Evolutionary conservation across 2,888 invertebrate genomes (phyloP).

Genomic region (Margaritifera margaritifera): DNA sequence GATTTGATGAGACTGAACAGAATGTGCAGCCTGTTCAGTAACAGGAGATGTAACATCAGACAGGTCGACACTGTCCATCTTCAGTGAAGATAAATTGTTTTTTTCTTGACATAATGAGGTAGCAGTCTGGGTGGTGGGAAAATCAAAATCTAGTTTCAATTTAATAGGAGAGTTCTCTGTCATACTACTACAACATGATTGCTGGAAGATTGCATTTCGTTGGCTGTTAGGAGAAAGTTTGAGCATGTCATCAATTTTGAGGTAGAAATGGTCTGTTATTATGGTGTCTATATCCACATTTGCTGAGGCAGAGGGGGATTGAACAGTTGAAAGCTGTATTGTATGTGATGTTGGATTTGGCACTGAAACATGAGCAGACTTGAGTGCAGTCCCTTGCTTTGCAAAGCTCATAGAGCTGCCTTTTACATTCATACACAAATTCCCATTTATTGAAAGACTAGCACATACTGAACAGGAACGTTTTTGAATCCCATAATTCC

Average conservation of each 20-base stretch:
- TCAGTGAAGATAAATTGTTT: no score
- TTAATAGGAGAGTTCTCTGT: no score
- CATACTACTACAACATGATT: no score
- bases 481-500: conserved; percentile 29
- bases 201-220: background rate
- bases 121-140: no score
- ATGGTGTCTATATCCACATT: conserved; percentile 9
- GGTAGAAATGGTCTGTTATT: conserved; percentile 29
- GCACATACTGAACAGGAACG: conserved; percentile 3
- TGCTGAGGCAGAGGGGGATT: background rate
- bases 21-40: no score
- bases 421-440: no score
- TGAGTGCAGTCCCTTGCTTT: background rate
- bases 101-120: no score
- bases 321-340: background rate
- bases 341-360: background rate
- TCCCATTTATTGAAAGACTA: background rate
- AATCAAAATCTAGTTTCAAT: no score
- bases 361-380: conserved; percentile 1
- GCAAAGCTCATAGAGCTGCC: no score
- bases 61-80: no score
- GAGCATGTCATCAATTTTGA: conserved; percentile 28
- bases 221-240: conserved; percentile 19
- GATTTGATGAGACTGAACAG: no score
- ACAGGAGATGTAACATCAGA: no score